Percentiles rank a stretch among this genome's conserved stretches.
These are phyloP conservation scores for Cyprinodon brontotheroides DNA, from an alignment of 2,113 vertebrate genomes.

Conservation along the genomic window DNA sequence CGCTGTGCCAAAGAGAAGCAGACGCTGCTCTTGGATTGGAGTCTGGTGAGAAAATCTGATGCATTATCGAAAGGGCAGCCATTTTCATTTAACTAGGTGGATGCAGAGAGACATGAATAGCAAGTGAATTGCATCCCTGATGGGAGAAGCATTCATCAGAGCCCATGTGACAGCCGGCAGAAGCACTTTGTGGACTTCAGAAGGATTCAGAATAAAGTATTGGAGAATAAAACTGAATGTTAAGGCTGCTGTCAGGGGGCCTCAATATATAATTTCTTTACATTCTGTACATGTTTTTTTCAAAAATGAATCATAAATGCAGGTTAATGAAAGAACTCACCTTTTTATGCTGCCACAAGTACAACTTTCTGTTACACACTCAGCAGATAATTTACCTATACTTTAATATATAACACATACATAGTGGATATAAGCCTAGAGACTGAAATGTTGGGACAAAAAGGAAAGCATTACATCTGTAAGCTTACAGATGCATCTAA, in stretches of 20 bases:
- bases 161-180: neutral
- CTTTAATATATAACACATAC: no score
- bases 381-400: neutral
- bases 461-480: no score
- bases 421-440: no score
- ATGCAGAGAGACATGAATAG: constrained; percentile 2
- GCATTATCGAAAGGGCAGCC: constrained; percentile 21
- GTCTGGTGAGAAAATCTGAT: constrained; percentile 17
- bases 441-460: no score
- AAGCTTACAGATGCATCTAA: no score
- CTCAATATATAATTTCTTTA: neutral
- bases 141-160: neutral
- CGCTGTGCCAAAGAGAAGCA: constrained; percentile 11
- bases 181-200: neutral
- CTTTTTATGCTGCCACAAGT: neutral
- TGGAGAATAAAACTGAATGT: neutral
- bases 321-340: neutral
- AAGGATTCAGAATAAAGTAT: neutral
- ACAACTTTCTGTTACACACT: neutral
- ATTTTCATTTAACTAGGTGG: constrained; percentile 5
- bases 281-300: neutral
- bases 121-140: neutral
- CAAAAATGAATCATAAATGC: neutral
- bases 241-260: neutral
- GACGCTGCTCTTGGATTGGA: constrained; percentile 8